These are phyloP conservation scores for Ormyrus thymus DNA, from an alignment of 2,888 invertebrate genomes.

Conservation along the genomic window DNA sequence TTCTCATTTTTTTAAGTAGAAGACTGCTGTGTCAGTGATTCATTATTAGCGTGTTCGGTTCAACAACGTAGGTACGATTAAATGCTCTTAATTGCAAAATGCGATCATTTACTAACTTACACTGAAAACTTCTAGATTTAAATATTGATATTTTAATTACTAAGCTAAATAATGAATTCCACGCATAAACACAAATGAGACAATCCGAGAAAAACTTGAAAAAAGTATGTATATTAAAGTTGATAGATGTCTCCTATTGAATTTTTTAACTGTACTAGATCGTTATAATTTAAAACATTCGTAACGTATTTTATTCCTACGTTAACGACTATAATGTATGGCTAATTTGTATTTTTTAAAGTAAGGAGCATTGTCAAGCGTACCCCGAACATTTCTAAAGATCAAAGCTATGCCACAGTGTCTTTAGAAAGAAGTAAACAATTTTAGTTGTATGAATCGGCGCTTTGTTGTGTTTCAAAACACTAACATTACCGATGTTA, in stretches of 20 bases:
- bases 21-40: slow-evolving; percentile 52
- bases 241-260: slow-evolving; percentile 49
- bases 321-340: slow-evolving; percentile 47
- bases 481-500: slow-evolving; percentile 46
- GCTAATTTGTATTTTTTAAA: slow-evolving; percentile 49
- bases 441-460: slow-evolving; percentile 47
- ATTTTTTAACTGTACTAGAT: slow-evolving; percentile 48
- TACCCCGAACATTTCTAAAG: slow-evolving; percentile 53
- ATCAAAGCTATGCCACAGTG: slow-evolving; percentile 55
- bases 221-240: slow-evolving; percentile 52
- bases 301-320: slow-evolving; percentile 39
- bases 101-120: slow-evolving; percentile 28
- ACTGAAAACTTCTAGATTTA: slow-evolving; percentile 31
- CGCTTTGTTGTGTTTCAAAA: slow-evolving; percentile 35
- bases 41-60: slow-evolving; percentile 47
- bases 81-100: slow-evolving; percentile 29
- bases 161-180: slow-evolving; percentile 48
- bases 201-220: slow-evolving; percentile 45
- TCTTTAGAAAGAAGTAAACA: slow-evolving; percentile 51
- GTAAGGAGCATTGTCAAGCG: slow-evolving; percentile 52
- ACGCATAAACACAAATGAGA: slow-evolving; percentile 49
- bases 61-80: slow-evolving; percentile 41
- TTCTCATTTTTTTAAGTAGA: slow-evolving; percentile 47
- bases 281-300: slow-evolving; percentile 47
- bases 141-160: slow-evolving; percentile 50